Evolutionary conservation across 1,140 invertebrate species (phyloP), one percentile per base, ranked within the genome.

Genomic region (Brachionus paranguensis): DNA sequence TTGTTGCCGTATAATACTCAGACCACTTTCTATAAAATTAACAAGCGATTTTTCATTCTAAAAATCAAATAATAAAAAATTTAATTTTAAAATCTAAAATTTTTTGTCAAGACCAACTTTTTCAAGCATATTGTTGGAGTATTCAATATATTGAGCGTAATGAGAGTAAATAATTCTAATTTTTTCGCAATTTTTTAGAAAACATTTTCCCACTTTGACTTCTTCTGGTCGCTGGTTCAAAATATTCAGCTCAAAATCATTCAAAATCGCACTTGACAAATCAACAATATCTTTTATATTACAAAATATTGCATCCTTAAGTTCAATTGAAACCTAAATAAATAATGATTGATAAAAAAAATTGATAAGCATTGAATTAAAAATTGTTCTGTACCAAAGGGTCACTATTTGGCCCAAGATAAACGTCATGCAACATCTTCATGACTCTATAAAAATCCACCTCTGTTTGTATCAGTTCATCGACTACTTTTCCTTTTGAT

Each of bases 71-170:
- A 74, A 17, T 45, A 17, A 24, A 74, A 43, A 43, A 43, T 7
- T 45, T 2, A 45, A 43, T 43, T 70, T 5, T 17, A 47, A 12
- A 47, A 47, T 70, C 0, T 17, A 47, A 12, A 47, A 47, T 47
- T n/a, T 68, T 70, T 70, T 70, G 27, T 14, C 3, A 47, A 27
- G 3, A n/a, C 37, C 55, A 55, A 81, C 78, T 37, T 81, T 81
- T 41, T 81, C 78, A 10, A 81, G 14, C 1, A 68, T 24, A 68
- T 27, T 68, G 33, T 47, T 81, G 8, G 78, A 60, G 29, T 64
- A 81, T 47, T 81, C 78, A 14, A 81, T 64, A 64, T 81, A 64
- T 68, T 81, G 78, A 64, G 78, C 78, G 27, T 81, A 81, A 45
- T 81, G 27, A 10, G 78, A 60, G 53, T 81, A 81, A 20, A 43